A percentile compares a stretch with the other conserved stretches of the same genome.
Conservation (phyloP, 2,797 vertebrate species). For the Periparus ater region DNA sequence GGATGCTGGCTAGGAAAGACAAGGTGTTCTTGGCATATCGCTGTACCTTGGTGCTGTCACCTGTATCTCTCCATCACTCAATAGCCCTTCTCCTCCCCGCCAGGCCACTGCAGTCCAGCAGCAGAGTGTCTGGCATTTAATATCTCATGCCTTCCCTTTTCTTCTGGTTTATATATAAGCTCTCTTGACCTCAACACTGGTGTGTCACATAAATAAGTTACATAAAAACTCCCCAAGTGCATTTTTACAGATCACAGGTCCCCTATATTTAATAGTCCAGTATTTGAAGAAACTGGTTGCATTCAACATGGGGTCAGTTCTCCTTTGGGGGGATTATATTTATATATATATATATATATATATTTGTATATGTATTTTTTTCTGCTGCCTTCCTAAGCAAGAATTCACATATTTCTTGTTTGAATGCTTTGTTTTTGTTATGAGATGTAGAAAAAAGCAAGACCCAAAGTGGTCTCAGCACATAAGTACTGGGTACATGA, state of each 20-base stretch:
- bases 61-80: background rate
- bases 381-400: background rate
- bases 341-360: too few relatives aligned
- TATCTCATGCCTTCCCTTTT: background rate
- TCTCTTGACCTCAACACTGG: background rate
- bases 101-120: background rate
- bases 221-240: background rate
- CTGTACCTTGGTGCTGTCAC: background rate
- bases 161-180: background rate
- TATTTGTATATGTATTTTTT: too few relatives aligned
- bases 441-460: background rate
- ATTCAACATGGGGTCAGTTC: background rate
- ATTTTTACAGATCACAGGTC: background rate
- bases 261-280: background rate
- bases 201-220: background rate
- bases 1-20: background rate
- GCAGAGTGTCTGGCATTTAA: background rate
- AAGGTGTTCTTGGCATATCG: rapidly evolving
- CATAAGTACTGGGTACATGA: rapidly evolving
- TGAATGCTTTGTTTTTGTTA: background rate
- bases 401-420: background rate
- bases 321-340: background rate
- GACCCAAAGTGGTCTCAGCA: background rate
- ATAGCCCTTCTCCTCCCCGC: background rate
- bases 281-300: background rate